A percentile compares a stretch with the other conserved stretches of the same genome.
These are phyloP conservation scores for Rhipidura dahli DNA, from an alignment of 2,113 vertebrate species.

Conservation along the genomic window DNA sequence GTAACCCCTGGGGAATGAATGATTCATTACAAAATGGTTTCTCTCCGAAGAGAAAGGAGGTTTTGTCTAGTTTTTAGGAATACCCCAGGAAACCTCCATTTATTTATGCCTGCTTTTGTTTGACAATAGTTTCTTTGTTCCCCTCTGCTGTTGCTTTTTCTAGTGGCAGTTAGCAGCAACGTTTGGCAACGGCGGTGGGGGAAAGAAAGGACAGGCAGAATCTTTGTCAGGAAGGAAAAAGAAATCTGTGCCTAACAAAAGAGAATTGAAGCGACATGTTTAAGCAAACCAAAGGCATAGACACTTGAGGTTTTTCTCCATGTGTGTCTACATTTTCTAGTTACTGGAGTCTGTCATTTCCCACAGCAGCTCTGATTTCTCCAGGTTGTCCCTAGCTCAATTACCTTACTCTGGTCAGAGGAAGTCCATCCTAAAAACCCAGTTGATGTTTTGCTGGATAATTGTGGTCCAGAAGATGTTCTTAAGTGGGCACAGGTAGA, in stretches of 20 bases:
- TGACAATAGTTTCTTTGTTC: conserved; percentile 67
- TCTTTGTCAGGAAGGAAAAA: conserved; percentile 33
- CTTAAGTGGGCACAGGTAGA: not conserved
- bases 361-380: not conserved
- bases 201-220: conserved; percentile 24
- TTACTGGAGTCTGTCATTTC: not conserved
- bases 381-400: not conserved
- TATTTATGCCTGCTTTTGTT: conserved; percentile 60
- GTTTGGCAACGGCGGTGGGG: not conserved
- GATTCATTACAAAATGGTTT: conserved; percentile 46
- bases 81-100: conserved; percentile 46
- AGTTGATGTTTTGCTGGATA: not conserved
- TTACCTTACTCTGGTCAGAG: not conserved
- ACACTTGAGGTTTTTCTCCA: not conserved
- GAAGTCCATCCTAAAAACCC: not conserved
- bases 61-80: conserved; percentile 60
- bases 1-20: conserved; percentile 32
- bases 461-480: not conserved
- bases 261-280: conserved; percentile 19
- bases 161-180: conserved; percentile 52
- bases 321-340: not conserved
- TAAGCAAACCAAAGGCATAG: not conserved
- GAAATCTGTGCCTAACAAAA: conserved; percentile 3
- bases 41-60: conserved; percentile 44
- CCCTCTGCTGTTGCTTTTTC: conserved; percentile 29